Percentiles rank a stretch among this genome's conserved stretches.
phyloP scores from a whole-genome alignment of 2,797 vertebrate species.

The Poecilia wingei region DNA sequence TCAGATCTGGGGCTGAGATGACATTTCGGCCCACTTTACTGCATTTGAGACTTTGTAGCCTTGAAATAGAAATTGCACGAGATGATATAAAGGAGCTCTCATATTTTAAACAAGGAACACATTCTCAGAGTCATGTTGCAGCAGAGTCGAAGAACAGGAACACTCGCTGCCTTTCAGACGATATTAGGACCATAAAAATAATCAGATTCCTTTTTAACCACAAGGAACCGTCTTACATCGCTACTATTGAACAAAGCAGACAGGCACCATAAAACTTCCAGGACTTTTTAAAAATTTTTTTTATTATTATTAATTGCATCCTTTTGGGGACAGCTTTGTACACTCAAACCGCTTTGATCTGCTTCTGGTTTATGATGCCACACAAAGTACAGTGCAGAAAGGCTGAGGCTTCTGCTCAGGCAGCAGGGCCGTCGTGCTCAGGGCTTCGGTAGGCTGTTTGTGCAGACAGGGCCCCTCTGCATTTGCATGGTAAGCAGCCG shows the following conservation, averaged over 20 bases:
- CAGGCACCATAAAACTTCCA: constrained; percentile 42
- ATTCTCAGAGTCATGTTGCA: constrained; percentile 39
- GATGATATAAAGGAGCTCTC: constrained; percentile 44
- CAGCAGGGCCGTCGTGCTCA: constrained; percentile 17
- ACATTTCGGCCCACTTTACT: constrained; percentile 16
- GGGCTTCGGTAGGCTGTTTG: constrained; percentile 64
- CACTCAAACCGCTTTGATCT: constrained; percentile 31
- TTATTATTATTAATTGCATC: constrained; percentile 40
- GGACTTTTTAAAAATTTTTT: constrained; percentile 24
- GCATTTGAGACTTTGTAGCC: neutral
- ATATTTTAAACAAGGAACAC: constrained; percentile 49
- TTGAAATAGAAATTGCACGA: constrained; percentile 42
- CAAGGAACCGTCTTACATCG: constrained; percentile 48
- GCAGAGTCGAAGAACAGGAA: constrained; percentile 37
- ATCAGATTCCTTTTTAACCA: constrained; percentile 57
- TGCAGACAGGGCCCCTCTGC: constrained; percentile 44
- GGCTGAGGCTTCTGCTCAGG: constrained; percentile 29
- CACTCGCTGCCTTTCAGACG: constrained; percentile 55
- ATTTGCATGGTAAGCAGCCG: constrained; percentile 73
- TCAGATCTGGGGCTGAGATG: constrained; percentile 21
- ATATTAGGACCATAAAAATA: constrained; percentile 57
- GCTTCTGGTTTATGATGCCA: constrained; percentile 5
- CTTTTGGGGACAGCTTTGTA: constrained; percentile 29
- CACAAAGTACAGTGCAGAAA: constrained; percentile 22
- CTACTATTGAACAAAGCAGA: constrained; percentile 26